Conservation (phyloP, 2,888 invertebrate species). For the Phyllotreta striolata region DNA sequence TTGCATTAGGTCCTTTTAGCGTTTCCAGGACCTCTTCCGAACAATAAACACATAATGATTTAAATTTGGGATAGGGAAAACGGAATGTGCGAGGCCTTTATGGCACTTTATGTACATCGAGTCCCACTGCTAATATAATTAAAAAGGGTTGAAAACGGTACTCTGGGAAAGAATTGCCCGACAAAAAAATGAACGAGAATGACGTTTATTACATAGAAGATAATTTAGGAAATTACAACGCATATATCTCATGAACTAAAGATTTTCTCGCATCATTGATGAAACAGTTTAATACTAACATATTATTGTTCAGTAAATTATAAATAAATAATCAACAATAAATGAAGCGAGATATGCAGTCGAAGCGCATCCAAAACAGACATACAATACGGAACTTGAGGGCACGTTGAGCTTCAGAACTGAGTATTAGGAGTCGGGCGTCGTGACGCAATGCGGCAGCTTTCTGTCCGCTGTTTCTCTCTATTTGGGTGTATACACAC, state of each 20-base stretch:
- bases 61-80: conserved; percentile 25
- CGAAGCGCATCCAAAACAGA: conserved; percentile 3
- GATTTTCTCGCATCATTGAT: too few relatives aligned
- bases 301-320: too few relatives aligned
- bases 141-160: conserved; percentile 6
- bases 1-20: conserved; percentile 35
- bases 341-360: too few relatives aligned
- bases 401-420: conserved; percentile 2
- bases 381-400: neutral
- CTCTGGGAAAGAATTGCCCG: too few relatives aligned
- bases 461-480: conserved; percentile 2
- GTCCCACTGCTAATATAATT: conserved; percentile 8
- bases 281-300: too few relatives aligned
- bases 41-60: conserved; percentile 42
- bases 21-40: conserved; percentile 37
- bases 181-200: too few relatives aligned
- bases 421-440: conserved; percentile 2
- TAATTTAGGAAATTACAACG: too few relatives aligned
- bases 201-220: too few relatives aligned
- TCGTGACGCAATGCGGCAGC: conserved; percentile 20
- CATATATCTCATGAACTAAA: too few relatives aligned
- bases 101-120: conserved; percentile 10
- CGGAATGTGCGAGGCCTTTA: neutral
- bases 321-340: too few relatives aligned
- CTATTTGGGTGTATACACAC: conserved; percentile 14